These are phyloP conservation scores for Natator depressus DNA, from an alignment of 2,113 vertebrate species.

Conservation along the genomic window DNA sequence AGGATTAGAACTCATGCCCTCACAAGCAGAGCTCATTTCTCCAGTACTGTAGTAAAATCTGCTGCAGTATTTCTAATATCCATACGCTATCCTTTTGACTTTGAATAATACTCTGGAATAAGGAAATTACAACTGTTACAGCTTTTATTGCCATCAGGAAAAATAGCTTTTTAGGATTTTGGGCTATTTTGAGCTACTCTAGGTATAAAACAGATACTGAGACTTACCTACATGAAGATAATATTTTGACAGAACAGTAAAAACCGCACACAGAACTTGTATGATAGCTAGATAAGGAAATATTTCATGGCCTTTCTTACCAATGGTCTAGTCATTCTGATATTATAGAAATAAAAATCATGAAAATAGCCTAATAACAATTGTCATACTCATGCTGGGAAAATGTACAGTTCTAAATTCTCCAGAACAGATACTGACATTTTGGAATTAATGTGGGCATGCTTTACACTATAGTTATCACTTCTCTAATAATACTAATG, in stretches of 20 bases:
- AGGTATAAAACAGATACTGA: too few relatives aligned
- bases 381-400: background rate
- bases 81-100: background rate
- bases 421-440: too few relatives aligned
- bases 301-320: background rate
- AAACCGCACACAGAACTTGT: background rate
- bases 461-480: background rate
- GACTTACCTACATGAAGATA: too few relatives aligned
- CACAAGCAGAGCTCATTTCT: background rate
- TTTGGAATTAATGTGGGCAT: background rate
- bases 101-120: background rate
- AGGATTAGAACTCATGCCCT: background rate
- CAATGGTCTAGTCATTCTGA: background rate
- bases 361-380: background rate
- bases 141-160: background rate
- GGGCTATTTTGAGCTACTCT: too few relatives aligned
- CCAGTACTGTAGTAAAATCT: background rate
- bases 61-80: fast-evolving
- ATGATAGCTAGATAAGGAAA: background rate
- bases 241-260: too few relatives aligned
- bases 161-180: background rate
- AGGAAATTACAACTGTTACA: background rate
- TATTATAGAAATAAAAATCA: background rate
- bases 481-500: background rate
- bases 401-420: background rate